phyloP scores from a whole-genome alignment of 2,113 vertebrate species.

The Xyliphius kryptos region DNA sequence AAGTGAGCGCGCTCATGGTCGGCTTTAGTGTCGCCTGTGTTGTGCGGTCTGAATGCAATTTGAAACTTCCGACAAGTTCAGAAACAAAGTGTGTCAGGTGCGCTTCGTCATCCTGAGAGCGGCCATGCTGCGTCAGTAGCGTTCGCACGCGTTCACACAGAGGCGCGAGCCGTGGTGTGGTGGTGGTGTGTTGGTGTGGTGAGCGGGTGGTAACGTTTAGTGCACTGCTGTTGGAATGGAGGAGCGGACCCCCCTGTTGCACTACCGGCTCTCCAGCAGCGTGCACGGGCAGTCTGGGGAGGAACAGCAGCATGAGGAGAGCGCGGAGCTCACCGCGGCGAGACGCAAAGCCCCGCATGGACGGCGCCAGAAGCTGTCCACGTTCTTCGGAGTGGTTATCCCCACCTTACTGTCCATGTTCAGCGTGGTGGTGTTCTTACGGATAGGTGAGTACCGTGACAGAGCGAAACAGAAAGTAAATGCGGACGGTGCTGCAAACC shows the following conservation, averaged over 20 bases:
- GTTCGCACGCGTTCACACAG: too few species aligned
- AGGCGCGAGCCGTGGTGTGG: too few species aligned
- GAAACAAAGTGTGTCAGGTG: too few species aligned
- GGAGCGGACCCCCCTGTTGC: constrained; percentile 76
- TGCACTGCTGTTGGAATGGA: constrained; percentile 48
- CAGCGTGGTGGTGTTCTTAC: constrained; percentile 83
- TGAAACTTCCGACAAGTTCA: too few species aligned
- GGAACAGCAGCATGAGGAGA: constrained; percentile 43
- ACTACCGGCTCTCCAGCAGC: constrained; percentile 74
- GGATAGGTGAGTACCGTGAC: constrained; percentile 72
- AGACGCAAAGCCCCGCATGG: constrained; percentile 23
- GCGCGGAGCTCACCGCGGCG: constrained; percentile 26
- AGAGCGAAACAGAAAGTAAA: too few species aligned
- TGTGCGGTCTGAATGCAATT: too few species aligned
- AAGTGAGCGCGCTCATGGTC: too few species aligned
- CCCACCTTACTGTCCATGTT: constrained; percentile 88
- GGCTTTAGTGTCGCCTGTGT: too few species aligned
- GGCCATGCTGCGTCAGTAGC: too few species aligned
- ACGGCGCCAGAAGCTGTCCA: constrained; percentile 68
- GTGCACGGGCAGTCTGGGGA: constrained; percentile 56
- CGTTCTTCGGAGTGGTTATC: constrained; percentile 82
- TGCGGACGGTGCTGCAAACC: too few species aligned
- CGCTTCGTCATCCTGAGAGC: too few species aligned
- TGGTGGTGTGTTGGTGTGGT: not conserved
- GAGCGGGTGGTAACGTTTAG: not conserved